phyloP scores from a whole-genome alignment of 1,140 invertebrate genomes.

The Oppia nitens region DNA sequence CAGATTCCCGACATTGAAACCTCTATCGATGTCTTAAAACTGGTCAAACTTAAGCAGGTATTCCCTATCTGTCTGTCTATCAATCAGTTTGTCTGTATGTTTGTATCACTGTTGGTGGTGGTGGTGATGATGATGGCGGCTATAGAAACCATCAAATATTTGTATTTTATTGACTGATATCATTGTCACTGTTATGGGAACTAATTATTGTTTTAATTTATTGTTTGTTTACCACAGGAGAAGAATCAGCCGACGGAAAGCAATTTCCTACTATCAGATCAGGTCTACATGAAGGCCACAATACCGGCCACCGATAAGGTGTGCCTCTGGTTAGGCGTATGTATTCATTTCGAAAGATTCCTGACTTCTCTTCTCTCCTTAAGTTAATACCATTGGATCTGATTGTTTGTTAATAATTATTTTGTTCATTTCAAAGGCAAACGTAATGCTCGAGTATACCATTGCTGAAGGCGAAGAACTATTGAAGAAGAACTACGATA shows the following conservation, averaged over 20 bases:
- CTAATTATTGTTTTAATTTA: constrained; percentile 3
- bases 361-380: not conserved
- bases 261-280: constrained; percentile 83
- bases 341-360: constrained; percentile 15
- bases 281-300: constrained; percentile 76
- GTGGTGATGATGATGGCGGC: no score
- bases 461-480: constrained; percentile 76
- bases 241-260: constrained; percentile 49
- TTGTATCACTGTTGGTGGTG: no score
- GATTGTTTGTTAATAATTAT: constrained; percentile 1
- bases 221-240: constrained; percentile 24
- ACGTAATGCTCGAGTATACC: constrained; percentile 95
- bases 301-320: constrained; percentile 80
- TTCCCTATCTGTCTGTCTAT: constrained; percentile 23
- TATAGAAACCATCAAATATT: no score
- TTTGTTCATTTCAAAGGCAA: constrained; percentile 43
- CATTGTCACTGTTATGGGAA: no score
- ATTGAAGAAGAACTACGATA: constrained; percentile 68
- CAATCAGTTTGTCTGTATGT: no score
- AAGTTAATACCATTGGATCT: not conserved
- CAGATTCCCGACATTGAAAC: constrained; percentile 86
- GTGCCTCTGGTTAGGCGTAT: constrained; percentile 83
- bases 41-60: constrained; percentile 61
- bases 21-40: constrained; percentile 77
- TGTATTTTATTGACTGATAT: no score